These are phyloP conservation scores for Dryomyza anilis DNA, from an alignment of 2,888 invertebrate genomes.

Conservation along the genomic window DNA sequence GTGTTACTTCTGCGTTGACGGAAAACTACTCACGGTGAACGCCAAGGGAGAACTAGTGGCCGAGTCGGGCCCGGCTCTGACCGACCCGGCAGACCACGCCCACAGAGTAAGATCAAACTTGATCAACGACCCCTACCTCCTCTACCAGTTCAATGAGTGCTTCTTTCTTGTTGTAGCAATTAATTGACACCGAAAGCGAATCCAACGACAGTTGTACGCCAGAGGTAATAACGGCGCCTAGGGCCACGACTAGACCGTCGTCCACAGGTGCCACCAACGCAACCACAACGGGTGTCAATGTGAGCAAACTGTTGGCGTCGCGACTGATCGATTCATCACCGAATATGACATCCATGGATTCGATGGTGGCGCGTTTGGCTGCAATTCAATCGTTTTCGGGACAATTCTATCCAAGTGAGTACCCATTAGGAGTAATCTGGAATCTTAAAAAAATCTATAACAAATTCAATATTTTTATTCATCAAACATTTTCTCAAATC, in stretches of 20 bases:
- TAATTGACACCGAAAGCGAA: constrained; percentile 70
- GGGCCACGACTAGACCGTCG: constrained; percentile 24
- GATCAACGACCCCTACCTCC: too few species aligned
- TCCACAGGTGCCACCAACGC: constrained; percentile 27
- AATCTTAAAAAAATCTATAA: background rate
- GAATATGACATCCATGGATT: constrained; percentile 67
- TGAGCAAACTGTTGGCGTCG: constrained; percentile 52
- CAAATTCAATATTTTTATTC: background rate
- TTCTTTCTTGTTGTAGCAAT: too few species aligned
- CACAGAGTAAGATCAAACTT: constrained; percentile 44
- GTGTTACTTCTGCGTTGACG: constrained; percentile 83
- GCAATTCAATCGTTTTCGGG: constrained; percentile 67
- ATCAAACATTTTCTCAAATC: too few species aligned
- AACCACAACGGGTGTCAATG: constrained; percentile 38
- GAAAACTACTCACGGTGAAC: constrained; percentile 68
- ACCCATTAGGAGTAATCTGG: too few species aligned
- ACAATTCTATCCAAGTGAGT: constrained; percentile 49
- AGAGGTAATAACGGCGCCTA: background rate
- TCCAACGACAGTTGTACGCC: constrained; percentile 60
- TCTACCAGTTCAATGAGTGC: too few species aligned
- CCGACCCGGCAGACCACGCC: constrained; percentile 52
- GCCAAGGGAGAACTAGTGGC: constrained; percentile 61
- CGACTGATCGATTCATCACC: constrained; percentile 48
- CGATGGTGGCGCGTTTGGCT: constrained; percentile 72
- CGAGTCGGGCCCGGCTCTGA: constrained; percentile 57